A percentile compares a stretch with the other conserved stretches of the same genome.
Evolutionary conservation across 2,113 vertebrate genomes (phyloP).

Genomic region (Recurvirostra avosetta): DNA sequence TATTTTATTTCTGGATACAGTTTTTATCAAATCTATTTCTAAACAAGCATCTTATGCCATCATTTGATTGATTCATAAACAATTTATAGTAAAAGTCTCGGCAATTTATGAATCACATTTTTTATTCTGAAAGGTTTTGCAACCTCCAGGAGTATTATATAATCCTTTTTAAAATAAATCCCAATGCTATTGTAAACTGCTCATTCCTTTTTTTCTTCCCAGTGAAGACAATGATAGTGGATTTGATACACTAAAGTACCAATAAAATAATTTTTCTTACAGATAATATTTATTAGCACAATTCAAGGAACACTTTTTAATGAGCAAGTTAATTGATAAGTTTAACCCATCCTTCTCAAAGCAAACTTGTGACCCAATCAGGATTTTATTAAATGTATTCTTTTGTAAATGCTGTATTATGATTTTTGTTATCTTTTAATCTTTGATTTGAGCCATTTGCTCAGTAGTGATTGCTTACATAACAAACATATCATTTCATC

Average conservation of each 20-base stretch:
- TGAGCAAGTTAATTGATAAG: neutral
- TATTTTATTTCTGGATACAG: neutral
- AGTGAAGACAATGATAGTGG: neutral
- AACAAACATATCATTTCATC: neutral
- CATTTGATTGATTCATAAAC: neutral
- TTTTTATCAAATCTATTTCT: neutral
- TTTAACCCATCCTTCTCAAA: neutral
- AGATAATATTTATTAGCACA: neutral
- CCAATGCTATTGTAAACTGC: neutral
- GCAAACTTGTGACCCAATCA: neutral
- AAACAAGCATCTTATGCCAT: neutral
- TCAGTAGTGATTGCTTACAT: neutral
- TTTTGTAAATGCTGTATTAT: neutral
- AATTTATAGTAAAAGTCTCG: neutral
- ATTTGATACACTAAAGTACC: neutral
- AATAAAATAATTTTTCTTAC: neutral
- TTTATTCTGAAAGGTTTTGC: neutral
- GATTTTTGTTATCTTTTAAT: neutral
- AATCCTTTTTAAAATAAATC: neutral
- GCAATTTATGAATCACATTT: neutral
- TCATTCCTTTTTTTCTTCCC: neutral
- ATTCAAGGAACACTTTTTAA: neutral
- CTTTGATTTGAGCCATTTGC: neutral
- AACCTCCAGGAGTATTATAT: neutral
- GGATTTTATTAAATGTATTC: neutral